These are phyloP conservation scores for Cossypha heuglini DNA, from an alignment of 2,797 vertebrate species.

Conservation along the genomic window DNA sequence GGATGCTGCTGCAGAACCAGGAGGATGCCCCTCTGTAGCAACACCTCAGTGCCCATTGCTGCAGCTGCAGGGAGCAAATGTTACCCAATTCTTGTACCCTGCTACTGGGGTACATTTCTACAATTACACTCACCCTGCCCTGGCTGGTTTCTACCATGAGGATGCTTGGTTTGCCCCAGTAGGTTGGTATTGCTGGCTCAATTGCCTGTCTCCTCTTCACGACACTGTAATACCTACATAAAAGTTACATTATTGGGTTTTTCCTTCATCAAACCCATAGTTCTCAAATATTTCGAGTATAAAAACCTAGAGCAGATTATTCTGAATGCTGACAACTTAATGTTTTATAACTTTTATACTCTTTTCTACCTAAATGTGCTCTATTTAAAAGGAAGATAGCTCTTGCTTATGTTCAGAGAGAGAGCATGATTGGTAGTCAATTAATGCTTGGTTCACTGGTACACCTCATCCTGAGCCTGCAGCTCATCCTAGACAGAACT, in stretches of 20 bases:
- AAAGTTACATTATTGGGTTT: not conserved
- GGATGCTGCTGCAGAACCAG: not conserved
- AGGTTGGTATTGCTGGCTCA: not conserved
- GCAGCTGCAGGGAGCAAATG: not conserved
- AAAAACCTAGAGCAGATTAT: not conserved
- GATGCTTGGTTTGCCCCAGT: not conserved
- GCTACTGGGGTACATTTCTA: not conserved
- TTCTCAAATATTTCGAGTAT: not conserved
- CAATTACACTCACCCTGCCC: not conserved
- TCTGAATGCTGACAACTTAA: not conserved
- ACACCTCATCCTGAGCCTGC: not conserved
- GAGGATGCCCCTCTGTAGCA: not conserved
- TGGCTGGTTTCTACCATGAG: not conserved
- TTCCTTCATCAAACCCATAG: not conserved
- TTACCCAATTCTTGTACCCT: not conserved
- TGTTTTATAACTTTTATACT: not conserved
- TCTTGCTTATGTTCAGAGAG: not conserved
- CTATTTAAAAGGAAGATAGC: not conserved
- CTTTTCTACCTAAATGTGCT: not conserved
- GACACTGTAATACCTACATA: not conserved
- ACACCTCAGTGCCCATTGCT: not conserved
- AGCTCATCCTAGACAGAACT: not conserved
- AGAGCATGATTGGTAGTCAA: not conserved
- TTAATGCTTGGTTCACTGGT: not conserved
- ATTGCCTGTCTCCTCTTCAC: not conserved